Percentiles rank a stretch among this genome's conserved stretches.
These are phyloP conservation scores for Actinopyga echinites DNA, from an alignment of 53 echinoderm and acorn worm species.

Conservation along the genomic window DNA sequence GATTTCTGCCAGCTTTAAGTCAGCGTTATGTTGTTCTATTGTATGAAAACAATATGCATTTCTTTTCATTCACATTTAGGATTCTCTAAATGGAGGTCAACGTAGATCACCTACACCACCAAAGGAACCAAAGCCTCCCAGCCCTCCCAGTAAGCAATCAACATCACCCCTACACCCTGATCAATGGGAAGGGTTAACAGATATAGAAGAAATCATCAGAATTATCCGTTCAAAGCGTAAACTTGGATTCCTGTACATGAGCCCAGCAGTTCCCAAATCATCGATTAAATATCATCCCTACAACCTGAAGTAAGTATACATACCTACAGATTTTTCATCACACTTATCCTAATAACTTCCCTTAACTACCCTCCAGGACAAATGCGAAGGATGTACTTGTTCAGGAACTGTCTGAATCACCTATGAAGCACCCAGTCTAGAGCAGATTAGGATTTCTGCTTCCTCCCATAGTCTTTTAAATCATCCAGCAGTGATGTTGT, in stretches of 20 bases:
- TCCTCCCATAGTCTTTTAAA: too few species aligned
- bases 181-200: constrained; percentile 74
- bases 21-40: too few species aligned
- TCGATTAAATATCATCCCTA: constrained; percentile 95
- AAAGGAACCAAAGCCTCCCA: constrained; percentile 70
- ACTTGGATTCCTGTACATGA: constrained; percentile 95
- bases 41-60: neutral
- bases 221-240: constrained; percentile 79
- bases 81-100: constrained; percentile 66
- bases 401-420: too few species aligned
- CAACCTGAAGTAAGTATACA: constrained; percentile 80
- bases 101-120: constrained; percentile 92
- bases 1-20: too few species aligned
- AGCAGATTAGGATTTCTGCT: too few species aligned
- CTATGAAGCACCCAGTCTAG: too few species aligned
- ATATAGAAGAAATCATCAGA: constrained; percentile 79
- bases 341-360: too few species aligned
- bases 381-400: too few species aligned
- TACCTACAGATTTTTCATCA: too few species aligned
- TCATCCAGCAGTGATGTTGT: too few species aligned
- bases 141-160: constrained; percentile 44
- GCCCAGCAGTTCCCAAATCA: constrained; percentile 92
- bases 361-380: too few species aligned
- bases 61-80: constrained; percentile 36
- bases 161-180: constrained; percentile 59